Evolutionary conservation across 2,797 vertebrate genomes (phyloP).

Genomic region (Lindbergichthys nudifrons): DNA sequence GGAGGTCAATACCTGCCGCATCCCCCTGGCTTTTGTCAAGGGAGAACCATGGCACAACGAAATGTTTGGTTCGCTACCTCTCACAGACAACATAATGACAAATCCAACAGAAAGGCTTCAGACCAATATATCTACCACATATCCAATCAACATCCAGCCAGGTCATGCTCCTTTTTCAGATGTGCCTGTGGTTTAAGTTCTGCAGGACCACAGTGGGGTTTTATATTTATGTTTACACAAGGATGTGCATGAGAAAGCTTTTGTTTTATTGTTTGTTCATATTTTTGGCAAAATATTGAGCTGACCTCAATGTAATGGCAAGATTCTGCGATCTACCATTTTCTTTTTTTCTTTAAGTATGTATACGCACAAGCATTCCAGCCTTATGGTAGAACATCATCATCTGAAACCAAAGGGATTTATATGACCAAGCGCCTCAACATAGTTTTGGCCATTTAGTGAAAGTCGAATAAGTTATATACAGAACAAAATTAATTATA

Average conservation of each 20-base stretch:
- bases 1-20: conserved; percentile 56
- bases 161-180: conserved; percentile 3
- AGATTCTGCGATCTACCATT: conserved; percentile 8
- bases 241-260: conserved; percentile 28
- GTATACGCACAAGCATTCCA: neutral
- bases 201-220: conserved; percentile 14
- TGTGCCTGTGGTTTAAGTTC: neutral
- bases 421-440: neutral
- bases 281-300: conserved; percentile 17
- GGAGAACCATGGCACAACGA: conserved; percentile 1
- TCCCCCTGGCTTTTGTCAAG: conserved; percentile 16
- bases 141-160: conserved; percentile 3
- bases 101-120: conserved; percentile 4
- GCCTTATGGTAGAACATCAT: neutral
- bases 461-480: neutral
- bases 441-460: neutral
- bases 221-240: conserved; percentile 9
- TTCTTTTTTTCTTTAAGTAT: conserved; percentile 6
- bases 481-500: too few relatives aligned
- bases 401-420: rapidly evolving
- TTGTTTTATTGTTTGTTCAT: conserved; percentile 10
- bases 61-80: conserved; percentile 20
- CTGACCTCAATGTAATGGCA: conserved; percentile 24
- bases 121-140: neutral
- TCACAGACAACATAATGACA: conserved; percentile 9